Conservation (phyloP, 2,888 invertebrate species). For the Mactromeris polynyma region DNA sequence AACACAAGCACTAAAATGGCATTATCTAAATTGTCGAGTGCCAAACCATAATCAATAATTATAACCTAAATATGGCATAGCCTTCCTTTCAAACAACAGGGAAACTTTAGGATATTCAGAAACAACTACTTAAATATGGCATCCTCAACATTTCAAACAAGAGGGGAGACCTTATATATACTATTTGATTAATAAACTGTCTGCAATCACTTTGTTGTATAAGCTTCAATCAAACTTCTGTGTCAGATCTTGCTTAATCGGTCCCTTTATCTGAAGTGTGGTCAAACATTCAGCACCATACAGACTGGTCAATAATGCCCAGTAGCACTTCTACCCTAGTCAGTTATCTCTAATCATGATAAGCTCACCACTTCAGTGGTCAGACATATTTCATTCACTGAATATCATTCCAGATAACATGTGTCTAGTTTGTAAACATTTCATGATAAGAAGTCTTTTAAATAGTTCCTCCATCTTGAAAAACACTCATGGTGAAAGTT, state of each 20-base stretch:
- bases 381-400: constrained; percentile 33
- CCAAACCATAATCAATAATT: not conserved
- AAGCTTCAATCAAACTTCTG: constrained; percentile 7
- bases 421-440: constrained; percentile 35
- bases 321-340: not conserved
- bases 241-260: not conserved
- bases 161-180: too few species aligned
- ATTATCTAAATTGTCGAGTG: not conserved
- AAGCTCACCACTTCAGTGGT: constrained; percentile 21
- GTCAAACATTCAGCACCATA: not conserved
- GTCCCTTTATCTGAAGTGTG: not conserved
- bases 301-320: constrained; percentile 2
- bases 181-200: too few species aligned
- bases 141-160: not conserved
- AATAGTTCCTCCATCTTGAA: not conserved
- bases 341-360: not conserved
- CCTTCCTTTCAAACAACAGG: not conserved
- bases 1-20: not conserved
- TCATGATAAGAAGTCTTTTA: constrained; percentile 14
- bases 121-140: too few species aligned
- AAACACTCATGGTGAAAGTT: constrained; percentile 6
- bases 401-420: constrained; percentile 32
- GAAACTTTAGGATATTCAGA: not conserved
- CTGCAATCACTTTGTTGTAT: not conserved
- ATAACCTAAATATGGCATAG: not conserved